Evolutionary conservation across 2,888 invertebrate species (phyloP).

Genomic region (Stramonita haemastoma): DNA sequence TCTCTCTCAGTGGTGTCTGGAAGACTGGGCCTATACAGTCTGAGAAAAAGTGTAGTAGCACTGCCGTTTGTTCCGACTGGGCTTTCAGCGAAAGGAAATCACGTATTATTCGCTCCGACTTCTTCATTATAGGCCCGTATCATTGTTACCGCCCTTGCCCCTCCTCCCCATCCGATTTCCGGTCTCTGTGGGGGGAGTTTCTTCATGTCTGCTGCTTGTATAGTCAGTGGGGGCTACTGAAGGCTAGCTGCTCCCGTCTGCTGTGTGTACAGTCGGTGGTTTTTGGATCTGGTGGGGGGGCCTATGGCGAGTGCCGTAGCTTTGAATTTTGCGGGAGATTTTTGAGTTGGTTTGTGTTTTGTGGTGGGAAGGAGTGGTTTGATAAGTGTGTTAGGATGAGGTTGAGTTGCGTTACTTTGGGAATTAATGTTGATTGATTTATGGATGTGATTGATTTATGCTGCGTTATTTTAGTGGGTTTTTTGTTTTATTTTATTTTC

Average conservation of each 20-base stretch:
- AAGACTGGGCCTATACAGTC: too few species aligned
- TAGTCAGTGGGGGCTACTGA: neutral
- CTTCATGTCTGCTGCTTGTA: constrained; percentile 3
- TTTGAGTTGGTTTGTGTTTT: too few species aligned
- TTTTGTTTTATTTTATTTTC: too few species aligned
- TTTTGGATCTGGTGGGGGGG: neutral
- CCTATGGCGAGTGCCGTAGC: too few species aligned
- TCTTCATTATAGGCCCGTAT: constrained; percentile 34
- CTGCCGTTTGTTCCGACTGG: constrained; percentile 13
- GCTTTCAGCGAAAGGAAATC: constrained; percentile 38
- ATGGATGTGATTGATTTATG: too few species aligned
- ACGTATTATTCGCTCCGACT: constrained; percentile 43
- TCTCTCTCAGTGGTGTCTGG: too few species aligned
- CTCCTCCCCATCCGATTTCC: constrained; percentile 1
- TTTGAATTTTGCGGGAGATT: too few species aligned
- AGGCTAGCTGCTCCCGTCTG: neutral
- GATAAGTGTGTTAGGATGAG: too few species aligned
- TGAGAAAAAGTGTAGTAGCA: neutral
- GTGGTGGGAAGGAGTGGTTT: too few species aligned
- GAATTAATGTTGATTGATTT: too few species aligned
- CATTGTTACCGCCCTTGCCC: constrained; percentile 18
- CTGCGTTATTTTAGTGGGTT: too few species aligned
- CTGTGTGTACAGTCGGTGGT: neutral
- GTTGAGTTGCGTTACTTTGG: too few species aligned
- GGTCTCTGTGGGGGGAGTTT: constrained; percentile 1